Evolutionary conservation across 2,888 invertebrate species (phyloP).

Genomic region (Lacanobia wlatinum): DNA sequence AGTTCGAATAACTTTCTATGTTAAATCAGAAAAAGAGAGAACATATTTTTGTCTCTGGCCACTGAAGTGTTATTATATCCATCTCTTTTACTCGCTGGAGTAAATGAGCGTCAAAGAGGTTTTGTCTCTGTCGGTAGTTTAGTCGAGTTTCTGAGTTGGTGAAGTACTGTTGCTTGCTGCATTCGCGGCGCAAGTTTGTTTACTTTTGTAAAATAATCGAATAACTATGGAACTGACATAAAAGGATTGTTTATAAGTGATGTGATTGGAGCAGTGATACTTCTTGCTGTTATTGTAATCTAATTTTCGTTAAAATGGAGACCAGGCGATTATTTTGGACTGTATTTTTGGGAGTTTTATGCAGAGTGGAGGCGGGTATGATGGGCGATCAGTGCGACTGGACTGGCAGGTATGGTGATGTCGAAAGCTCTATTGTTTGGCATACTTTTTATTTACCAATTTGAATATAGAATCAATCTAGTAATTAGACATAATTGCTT

Average conservation of each 20-base stretch:
- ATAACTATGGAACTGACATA: constrained; percentile 61
- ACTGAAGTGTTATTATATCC: constrained; percentile 68
- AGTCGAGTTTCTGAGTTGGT: constrained; percentile 75
- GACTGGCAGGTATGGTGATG: constrained; percentile 92
- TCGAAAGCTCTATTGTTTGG: constrained; percentile 71
- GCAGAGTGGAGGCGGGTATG: constrained; percentile 88
- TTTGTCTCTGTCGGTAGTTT: constrained; percentile 64
- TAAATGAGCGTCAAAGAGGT: constrained; percentile 39
- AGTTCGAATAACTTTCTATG: constrained; percentile 12
- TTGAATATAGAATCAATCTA: constrained; percentile 43
- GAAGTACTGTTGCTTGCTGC: constrained; percentile 63
- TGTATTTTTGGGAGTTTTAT: constrained; percentile 82
- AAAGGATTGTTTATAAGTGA: constrained; percentile 69
- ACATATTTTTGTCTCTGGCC: constrained; percentile 59
- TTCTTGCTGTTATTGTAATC: constrained; percentile 60
- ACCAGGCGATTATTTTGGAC: constrained; percentile 82
- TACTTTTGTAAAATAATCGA: constrained; percentile 67
- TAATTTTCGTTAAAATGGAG: constrained; percentile 76
- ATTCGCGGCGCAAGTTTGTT: constrained; percentile 72
- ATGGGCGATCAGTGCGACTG: constrained; percentile 93
- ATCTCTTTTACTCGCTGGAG: constrained; percentile 74
- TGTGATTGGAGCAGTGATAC: constrained; percentile 70
- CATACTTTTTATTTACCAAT: constrained; percentile 64
- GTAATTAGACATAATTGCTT: constrained; percentile 40
- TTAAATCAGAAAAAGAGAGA: constrained; percentile 55